Conservation (phyloP, 2,113 vertebrate species). For the Chionodraco myersi region DNA sequence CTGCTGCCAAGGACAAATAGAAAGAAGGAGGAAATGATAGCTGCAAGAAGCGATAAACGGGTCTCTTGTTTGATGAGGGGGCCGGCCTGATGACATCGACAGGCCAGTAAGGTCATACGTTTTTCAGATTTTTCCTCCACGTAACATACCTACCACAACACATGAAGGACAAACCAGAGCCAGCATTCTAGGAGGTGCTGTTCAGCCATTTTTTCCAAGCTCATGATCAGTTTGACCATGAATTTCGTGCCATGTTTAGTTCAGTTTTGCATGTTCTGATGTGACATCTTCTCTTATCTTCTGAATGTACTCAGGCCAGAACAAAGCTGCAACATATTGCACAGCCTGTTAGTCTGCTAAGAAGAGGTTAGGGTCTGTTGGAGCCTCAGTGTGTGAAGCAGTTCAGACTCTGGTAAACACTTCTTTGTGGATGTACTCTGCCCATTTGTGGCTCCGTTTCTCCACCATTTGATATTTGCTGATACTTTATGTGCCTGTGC, state of each 20-base stretch:
- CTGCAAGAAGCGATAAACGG: no score
- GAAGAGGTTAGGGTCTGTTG: constrained; percentile 4
- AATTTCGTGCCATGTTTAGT: no score
- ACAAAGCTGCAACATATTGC: constrained; percentile 1
- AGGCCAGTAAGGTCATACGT: no score
- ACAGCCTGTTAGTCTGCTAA: constrained; percentile 15
- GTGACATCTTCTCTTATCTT: neutral
- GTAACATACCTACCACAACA: no score
- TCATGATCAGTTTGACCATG: no score
- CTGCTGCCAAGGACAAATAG: constrained; percentile 8
- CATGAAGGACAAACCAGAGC: no score
- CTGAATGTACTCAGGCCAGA: neutral
- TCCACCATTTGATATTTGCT: constrained; percentile 12
- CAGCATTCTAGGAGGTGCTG: no score
- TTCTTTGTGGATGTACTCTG: neutral
- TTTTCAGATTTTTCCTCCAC: no score
- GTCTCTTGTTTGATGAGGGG: no score
- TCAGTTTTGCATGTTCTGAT: neutral
- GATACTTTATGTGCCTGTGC: neutral
- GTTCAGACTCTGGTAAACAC: constrained; percentile 28
- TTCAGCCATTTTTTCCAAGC: no score
- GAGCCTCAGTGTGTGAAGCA: constrained; percentile 6
- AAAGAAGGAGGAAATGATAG: neutral
- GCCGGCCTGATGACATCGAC: no score
- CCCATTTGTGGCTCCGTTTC: constrained; percentile 27